phyloP scores from a whole-genome alignment of 1,140 invertebrate genomes.

The Trachymyrmex septentrionalis region DNA sequence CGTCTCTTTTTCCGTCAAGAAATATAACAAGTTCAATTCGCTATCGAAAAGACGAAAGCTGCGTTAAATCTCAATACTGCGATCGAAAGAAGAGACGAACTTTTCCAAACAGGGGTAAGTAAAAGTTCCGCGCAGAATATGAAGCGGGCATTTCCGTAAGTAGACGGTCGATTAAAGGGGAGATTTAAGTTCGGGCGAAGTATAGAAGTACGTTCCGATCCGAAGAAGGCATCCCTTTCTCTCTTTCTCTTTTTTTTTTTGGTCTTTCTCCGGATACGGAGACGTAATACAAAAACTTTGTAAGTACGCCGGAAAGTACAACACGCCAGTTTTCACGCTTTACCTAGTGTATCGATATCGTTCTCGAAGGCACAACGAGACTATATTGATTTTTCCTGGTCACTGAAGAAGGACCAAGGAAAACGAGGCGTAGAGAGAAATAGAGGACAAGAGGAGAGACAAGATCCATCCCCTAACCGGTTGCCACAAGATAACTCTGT shows the following conservation, averaged over 20 bases:
- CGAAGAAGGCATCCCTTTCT: not conserved
- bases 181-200: not conserved
- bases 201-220: constrained; percentile 33
- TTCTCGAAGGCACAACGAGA: constrained; percentile 15
- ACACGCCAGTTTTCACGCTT: constrained; percentile 62
- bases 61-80: constrained; percentile 29
- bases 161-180: constrained; percentile 35
- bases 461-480: constrained; percentile 23
- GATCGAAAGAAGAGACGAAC: constrained; percentile 12
- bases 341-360: constrained; percentile 59
- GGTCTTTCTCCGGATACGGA: not conserved
- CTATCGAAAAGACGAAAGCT: not conserved
- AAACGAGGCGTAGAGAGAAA: not conserved
- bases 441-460: constrained; percentile 13
- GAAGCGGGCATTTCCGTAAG: constrained; percentile 36
- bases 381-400: constrained; percentile 58
- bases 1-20: not conserved
- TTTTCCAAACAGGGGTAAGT: constrained; percentile 16
- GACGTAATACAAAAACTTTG: constrained; percentile 56
- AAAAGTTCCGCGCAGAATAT: constrained; percentile 45
- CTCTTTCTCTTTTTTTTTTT: not conserved
- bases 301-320: constrained; percentile 17
- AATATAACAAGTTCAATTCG: constrained; percentile 35
- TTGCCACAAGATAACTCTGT: constrained; percentile 6
- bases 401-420: constrained; percentile 15